These are phyloP conservation scores for Aspidiotus rigidus DNA, from an alignment of 2,888 invertebrate species.

Conservation along the genomic window DNA sequence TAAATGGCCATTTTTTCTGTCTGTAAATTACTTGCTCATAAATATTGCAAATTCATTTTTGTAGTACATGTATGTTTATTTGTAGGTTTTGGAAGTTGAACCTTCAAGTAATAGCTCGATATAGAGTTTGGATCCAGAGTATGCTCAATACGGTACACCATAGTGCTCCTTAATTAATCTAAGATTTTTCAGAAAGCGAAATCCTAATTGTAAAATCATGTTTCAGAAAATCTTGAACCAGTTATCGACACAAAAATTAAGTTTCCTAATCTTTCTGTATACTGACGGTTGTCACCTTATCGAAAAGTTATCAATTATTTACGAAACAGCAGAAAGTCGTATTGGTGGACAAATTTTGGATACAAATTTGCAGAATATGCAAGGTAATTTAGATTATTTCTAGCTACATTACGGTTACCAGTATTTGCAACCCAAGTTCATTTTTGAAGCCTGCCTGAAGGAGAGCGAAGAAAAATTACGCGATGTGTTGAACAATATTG, in stretches of 20 bases:
- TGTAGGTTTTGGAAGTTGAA: slow-evolving; percentile 78
- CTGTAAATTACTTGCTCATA: neutral
- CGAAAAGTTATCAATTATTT: slow-evolving; percentile 10
- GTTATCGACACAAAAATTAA: slow-evolving; percentile 36
- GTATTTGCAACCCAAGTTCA: too few relatives aligned
- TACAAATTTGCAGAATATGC: slow-evolving; percentile 15
- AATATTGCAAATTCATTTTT: slow-evolving; percentile 20
- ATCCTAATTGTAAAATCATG: neutral
- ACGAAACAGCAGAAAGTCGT: neutral
- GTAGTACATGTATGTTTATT: too few relatives aligned
- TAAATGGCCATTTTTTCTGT: neutral
- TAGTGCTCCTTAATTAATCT: neutral
- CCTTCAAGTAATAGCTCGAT: slow-evolving; percentile 71
- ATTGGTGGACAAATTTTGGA: slow-evolving; percentile 2
- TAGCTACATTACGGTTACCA: neutral
- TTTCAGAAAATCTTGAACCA: slow-evolving; percentile 19
- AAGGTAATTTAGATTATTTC: slow-evolving; percentile 9
- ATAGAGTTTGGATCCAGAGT: slow-evolving; percentile 56
- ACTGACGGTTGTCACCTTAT: slow-evolving; percentile 40
- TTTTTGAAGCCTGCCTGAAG: slow-evolving; percentile 28
- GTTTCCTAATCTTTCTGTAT: slow-evolving; percentile 44
- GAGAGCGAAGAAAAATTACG: slow-evolving; percentile 22
- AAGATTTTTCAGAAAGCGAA: slow-evolving; percentile 1
- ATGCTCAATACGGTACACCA: slow-evolving; percentile 7
- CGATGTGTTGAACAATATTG: slow-evolving; percentile 5